Conservation (phyloP, 2,113 vertebrate genomes). For the Columba janthina region DNA sequence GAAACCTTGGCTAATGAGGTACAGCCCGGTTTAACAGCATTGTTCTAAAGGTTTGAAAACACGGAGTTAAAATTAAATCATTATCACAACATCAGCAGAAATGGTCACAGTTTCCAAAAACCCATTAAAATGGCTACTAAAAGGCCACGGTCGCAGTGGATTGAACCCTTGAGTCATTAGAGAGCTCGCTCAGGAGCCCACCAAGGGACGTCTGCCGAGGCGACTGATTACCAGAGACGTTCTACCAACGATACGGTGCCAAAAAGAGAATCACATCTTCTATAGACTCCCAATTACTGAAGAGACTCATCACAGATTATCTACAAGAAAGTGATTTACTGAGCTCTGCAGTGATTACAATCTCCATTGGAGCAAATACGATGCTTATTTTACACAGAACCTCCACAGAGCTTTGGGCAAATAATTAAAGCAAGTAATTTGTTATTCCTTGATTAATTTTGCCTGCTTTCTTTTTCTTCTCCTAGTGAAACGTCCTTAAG, state of each 20-base stretch:
- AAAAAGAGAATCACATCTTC: neutral
- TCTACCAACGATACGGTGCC: fast-evolving
- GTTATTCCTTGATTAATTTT: neutral
- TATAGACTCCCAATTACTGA: neutral
- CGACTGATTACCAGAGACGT: fast-evolving
- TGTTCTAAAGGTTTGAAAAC: neutral
- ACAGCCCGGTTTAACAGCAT: neutral
- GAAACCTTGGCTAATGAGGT: constrained; percentile 21
- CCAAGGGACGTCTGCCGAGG: neutral
- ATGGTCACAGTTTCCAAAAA: neutral
- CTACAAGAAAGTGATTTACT: neutral
- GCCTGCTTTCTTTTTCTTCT: neutral
- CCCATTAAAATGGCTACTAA: fast-evolving
- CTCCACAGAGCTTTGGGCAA: neutral
- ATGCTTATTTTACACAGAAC: neutral
- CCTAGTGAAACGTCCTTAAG: neutral
- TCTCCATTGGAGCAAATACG: fast-evolving
- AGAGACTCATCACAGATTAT: too few relatives aligned
- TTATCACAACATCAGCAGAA: neutral
- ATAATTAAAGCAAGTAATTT: neutral
- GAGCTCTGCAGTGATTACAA: neutral
- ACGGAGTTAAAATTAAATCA: neutral
- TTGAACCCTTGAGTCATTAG: neutral
- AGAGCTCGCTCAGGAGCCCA: neutral
- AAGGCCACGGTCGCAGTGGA: neutral